A percentile compares a stretch with the other conserved stretches of the same genome.
These are phyloP conservation scores for Geotrypetes seraphini DNA, from an alignment of 2,797 vertebrate genomes.

Conservation along the genomic window DNA sequence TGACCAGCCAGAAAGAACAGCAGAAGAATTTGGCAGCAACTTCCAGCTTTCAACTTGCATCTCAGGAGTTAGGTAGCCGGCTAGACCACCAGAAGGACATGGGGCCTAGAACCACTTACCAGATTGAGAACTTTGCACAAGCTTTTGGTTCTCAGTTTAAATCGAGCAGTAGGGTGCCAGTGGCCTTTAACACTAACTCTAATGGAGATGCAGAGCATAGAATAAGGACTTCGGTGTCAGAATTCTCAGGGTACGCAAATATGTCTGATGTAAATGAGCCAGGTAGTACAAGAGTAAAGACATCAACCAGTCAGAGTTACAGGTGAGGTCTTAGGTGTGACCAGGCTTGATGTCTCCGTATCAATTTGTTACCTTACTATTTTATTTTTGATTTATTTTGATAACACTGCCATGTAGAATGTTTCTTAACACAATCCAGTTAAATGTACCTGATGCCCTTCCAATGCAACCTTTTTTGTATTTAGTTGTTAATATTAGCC, in stretches of 20 bases:
- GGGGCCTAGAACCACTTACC: conserved; percentile 80
- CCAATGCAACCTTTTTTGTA: conserved; percentile 96
- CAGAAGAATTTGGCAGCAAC: conserved; percentile 67
- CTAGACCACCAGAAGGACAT: conserved; percentile 82
- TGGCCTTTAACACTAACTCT: conserved; percentile 80
- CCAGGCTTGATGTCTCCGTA: conserved; percentile 59
- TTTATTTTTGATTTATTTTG: conserved; percentile 64
- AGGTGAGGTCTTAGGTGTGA: conserved; percentile 82
- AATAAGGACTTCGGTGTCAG: conserved; percentile 94
- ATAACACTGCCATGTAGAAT: conserved; percentile 98
- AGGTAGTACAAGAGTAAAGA: conserved; percentile 97
- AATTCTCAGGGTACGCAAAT: conserved; percentile 99
- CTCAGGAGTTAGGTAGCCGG: conserved; percentile 78
- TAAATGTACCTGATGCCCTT: conserved; percentile 89
- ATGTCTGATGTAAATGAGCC: conserved; percentile 96
- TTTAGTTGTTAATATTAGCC: conserved; percentile 75
- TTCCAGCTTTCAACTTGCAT: conserved; percentile 71
- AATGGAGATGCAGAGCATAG: conserved; percentile 87
- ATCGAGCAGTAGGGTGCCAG: conserved; percentile 89
- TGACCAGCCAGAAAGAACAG: conserved; percentile 79
- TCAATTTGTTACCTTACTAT: conserved; percentile 58
- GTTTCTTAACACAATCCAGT: conserved; percentile 89
- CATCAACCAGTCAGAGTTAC: conserved; percentile 97
- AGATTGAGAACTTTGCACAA: conserved; percentile 99
- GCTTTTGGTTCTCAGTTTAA: conserved; percentile 98